Base-by-base conservation (phyloP, 1,140 invertebrate genomes). In the Chelonus insularis region DNA sequence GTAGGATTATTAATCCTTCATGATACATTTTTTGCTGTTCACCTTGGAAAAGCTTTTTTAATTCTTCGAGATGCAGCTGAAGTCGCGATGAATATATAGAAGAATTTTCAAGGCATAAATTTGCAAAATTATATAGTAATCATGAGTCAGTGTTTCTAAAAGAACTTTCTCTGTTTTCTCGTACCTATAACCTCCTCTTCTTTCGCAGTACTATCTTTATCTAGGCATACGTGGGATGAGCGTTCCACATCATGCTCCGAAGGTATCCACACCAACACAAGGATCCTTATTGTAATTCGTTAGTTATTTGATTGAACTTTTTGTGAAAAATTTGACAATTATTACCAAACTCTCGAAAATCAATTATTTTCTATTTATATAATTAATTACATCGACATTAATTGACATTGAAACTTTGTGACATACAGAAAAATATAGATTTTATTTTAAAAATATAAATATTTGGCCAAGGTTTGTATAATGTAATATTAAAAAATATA, bases 201-300 rank as follows among this genome's bases (percentile, higher is more conserved):
- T 23, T 12, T 12, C 23, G 18, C 45, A 11, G 34, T 18, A 18
- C 32, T 59, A 59, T 59, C 45, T 59, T 59, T 59, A 59, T 59
- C 57, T 50, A 39, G 34, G 47, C 4, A 51, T 51, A 59, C 29
- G 47, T 59, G 57, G 57, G 57, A 59, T 47, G 34, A 48, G 8
- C 43, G 59, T 61, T 61, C 59, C 59, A 61, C 51, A 18, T 36
- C n/a, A 16, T 16, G 59, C 21, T 55, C 41, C 9, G 34, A 29
- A 39, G 51, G 59, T n/a, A 61, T 61, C 41, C 25, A 14, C 39
- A 50, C 18, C 4, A n/a, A 41, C 18, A 5, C 34, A 54, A 50
- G 37, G 48, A 60, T 60, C 50, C 23, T 60, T 36, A 54, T 45
- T 20, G 12, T 14, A 16, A 20, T 16, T 16, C 41, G 4, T 6